phyloP scores from a whole-genome alignment of 2,888 invertebrate species.

The Eristalis pertinax region DNA sequence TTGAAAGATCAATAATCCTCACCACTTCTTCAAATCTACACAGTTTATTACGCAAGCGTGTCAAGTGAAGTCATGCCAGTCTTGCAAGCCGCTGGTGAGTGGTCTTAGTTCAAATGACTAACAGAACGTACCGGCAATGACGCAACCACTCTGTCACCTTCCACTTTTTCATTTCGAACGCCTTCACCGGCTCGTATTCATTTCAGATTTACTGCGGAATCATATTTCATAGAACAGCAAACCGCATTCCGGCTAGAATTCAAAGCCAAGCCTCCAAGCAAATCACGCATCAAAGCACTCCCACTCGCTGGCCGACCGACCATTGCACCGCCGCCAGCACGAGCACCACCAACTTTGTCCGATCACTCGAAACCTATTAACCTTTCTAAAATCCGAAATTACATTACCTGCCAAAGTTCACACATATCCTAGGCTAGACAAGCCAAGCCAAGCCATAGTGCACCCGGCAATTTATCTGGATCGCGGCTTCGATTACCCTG shows the following conservation, averaged over 20 bases:
- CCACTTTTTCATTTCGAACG: background rate
- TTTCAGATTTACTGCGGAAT: background rate
- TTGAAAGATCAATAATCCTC: too few relatives aligned
- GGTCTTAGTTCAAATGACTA: background rate
- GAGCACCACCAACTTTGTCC: background rate
- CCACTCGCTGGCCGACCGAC: conserved; percentile 1
- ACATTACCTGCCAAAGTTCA: conserved; percentile 68
- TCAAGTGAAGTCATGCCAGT: too few relatives aligned
- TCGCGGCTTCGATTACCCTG: conserved; percentile 44
- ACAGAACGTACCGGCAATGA: background rate
- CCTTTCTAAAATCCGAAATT: conserved; percentile 66
- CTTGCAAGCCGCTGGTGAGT: too few relatives aligned
- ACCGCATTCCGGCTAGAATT: background rate
- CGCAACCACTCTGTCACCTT: background rate
- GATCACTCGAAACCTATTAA: conserved; percentile 52
- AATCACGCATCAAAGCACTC: conserved; percentile 22
- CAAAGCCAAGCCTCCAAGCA: background rate
- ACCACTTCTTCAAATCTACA: too few relatives aligned
- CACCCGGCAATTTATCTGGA: conserved; percentile 64
- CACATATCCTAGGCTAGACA: conserved; percentile 40
- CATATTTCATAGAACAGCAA: background rate
- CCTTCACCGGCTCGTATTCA: background rate
- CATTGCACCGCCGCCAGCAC: conserved; percentile 8
- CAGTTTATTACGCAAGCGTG: too few relatives aligned
- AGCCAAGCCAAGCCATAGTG: conserved; percentile 31